Conservation (phyloP, 2,888 invertebrate species). For the Aphrophora alni region DNA sequence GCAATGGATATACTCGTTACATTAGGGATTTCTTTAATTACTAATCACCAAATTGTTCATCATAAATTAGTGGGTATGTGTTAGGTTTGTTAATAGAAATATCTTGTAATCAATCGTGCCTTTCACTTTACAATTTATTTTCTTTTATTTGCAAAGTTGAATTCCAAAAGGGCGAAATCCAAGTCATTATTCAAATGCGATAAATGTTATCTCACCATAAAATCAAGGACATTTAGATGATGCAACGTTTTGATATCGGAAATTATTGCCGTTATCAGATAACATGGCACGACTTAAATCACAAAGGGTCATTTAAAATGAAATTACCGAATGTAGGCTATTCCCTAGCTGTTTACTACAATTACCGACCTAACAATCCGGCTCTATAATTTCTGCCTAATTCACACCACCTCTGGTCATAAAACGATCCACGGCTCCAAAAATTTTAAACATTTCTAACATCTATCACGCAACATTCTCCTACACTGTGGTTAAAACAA, state of each 20-base stretch:
- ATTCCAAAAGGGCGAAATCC: not conserved
- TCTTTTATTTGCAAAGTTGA: too few species aligned
- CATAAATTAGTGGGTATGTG: too few species aligned
- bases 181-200: not conserved
- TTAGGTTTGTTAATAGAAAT: too few species aligned
- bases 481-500: too few species aligned
- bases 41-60: too few species aligned
- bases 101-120: too few species aligned
- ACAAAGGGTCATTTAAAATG: not conserved
- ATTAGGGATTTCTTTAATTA: too few species aligned
- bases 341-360: not conserved
- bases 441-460: slow-evolving; percentile 24
- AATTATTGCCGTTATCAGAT: not conserved
- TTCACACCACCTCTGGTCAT: slow-evolving; percentile 34
- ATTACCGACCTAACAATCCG: not conserved
- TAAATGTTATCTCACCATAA: not conserved
- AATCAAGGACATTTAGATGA: not conserved
- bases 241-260: not conserved
- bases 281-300: not conserved
- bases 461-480: not conserved
- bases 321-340: not conserved
- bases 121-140: too few species aligned
- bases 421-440: not conserved
- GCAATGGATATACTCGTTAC: too few species aligned
- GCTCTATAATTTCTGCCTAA: slow-evolving; percentile 33